Evolutionary conservation across 2,888 invertebrate species (phyloP), one percentile per base, ranked within the genome.

Genomic region (Prostheceraeus crozeri): DNA sequence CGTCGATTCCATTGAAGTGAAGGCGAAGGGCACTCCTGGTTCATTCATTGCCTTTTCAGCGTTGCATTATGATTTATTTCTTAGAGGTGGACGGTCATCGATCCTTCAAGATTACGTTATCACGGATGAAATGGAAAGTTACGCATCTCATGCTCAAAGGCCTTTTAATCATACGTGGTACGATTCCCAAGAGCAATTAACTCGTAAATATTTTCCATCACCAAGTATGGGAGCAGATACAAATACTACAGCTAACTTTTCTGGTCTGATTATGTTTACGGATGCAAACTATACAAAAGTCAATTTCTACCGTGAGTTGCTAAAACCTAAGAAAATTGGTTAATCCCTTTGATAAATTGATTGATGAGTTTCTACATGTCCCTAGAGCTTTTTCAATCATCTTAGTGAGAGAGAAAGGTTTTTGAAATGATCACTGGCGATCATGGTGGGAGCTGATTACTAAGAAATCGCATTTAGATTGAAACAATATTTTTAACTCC

Each of bases 191-290:
- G 68, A 71, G 16, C 69, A 71, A 53, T 70, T 70, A 48, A 66
- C 72, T 51, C 68, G 71, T 61, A 68, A 70, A 31, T 72, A 74
- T 65, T 73, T 70, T 62, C 89, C 93, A 0, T 85, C 90, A 0
- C 85, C 88, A 0, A 86, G 89, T 0, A 89, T 84, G 73, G 93
- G 91, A 23, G 84, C 91, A 63, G 94, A 94, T 76, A 89, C 88
- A 1, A 91, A 93, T 75, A 81, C 88, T 62, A 94, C 93, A 0
- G 46, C 64, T 56, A 62, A 62, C 35, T 46, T 52, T n/a, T 64
- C 63, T n/a, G 64, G 91, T 0, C 76, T 94, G 55, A 80, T 91
- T 1, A 87, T 91, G 1, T 87, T 94, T 71, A 89, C 88, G 54
- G 93, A 94, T 77, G 87, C 89, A 48, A 79, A 83, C 35, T 80